phyloP scores from a whole-genome alignment of 2,113 vertebrate genomes.

The Sporophila hypoxantha region DNA sequence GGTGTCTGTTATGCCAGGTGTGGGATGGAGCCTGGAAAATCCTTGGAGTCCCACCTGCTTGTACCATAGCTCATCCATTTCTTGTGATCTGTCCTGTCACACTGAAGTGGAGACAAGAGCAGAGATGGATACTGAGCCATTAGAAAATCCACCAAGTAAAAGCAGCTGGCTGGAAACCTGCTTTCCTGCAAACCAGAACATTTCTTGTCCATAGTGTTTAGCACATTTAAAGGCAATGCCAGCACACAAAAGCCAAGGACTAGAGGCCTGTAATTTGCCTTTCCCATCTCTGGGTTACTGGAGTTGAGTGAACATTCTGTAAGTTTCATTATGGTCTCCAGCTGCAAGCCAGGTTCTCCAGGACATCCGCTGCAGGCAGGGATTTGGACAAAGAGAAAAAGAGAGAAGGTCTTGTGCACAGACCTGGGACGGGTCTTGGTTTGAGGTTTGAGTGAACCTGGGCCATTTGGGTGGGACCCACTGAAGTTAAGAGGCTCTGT shows the following conservation, averaged over 20 bases:
- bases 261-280: conserved; percentile 10
- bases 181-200: neutral
- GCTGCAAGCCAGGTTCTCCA: conserved; percentile 2
- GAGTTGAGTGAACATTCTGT: neutral
- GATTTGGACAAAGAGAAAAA: neutral
- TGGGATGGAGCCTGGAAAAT: neutral
- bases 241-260: neutral
- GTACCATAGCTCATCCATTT: neutral
- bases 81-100: neutral
- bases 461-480: conserved; percentile 34
- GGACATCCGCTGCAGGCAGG: neutral
- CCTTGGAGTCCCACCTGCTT: neutral
- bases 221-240: neutral
- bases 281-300: neutral
- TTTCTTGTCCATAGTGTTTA: neutral
- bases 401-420: neutral
- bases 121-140: neutral
- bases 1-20: neutral
- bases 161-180: neutral
- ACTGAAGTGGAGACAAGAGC: neutral
- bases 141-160: neutral
- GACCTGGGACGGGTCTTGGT: neutral
- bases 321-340: conserved; percentile 1
- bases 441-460: conserved; percentile 18
- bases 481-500: neutral